Conservation (phyloP, 2,113 vertebrate species). For the Antechinus stuartii region DNA sequence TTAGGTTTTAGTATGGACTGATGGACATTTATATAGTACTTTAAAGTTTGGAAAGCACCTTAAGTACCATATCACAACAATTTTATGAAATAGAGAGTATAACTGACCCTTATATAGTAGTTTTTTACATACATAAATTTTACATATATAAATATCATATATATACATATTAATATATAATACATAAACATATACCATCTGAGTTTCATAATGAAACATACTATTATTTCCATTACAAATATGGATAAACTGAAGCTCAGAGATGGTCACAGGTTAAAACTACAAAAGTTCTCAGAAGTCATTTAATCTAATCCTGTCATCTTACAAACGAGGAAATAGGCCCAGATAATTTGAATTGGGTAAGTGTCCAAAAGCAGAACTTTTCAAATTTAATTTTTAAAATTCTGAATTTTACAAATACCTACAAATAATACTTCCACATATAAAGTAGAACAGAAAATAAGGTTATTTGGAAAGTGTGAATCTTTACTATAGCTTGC, state of each 20-base stretch:
- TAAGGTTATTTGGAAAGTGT: neutral
- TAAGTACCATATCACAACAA: neutral
- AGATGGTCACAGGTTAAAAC: neutral
- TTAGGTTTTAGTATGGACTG: neutral
- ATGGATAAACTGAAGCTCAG: neutral
- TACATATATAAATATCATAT: neutral
- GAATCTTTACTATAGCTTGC: neutral
- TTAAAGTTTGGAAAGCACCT: neutral
- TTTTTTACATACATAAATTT: neutral
- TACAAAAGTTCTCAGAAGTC: neutral
- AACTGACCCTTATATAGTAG: neutral
- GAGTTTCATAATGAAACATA: neutral
- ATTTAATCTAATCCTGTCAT: neutral
- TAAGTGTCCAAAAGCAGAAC: neutral
- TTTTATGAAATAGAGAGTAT: neutral
- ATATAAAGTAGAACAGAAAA: neutral
- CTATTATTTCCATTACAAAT: neutral
- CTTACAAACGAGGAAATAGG: neutral
- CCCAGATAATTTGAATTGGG: neutral
- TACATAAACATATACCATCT: neutral
- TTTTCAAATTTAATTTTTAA: neutral
- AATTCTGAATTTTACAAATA: neutral
- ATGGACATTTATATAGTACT: neutral
- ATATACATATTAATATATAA: neutral
- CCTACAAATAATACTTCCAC: neutral